phyloP scores from a whole-genome alignment of 2,113 vertebrate genomes.

The Zosterops lateralis region DNA sequence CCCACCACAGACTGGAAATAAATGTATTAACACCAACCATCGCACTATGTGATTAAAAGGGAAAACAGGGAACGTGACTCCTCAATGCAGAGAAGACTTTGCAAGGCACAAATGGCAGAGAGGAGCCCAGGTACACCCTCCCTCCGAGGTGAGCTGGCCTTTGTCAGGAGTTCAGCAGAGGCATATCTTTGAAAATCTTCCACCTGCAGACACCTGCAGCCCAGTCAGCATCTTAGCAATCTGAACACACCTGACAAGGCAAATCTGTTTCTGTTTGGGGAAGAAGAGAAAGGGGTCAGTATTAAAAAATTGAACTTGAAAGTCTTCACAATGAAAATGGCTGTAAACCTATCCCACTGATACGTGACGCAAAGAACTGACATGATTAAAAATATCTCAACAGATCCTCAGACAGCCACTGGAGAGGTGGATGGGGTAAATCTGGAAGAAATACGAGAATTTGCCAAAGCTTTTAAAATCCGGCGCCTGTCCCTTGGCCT shows the following conservation, averaged over 20 bases:
- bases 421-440: slow-evolving; percentile 99
- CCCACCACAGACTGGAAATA: background rate
- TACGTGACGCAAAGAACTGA: slow-evolving; percentile 22
- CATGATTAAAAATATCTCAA: slow-evolving; percentile 65
- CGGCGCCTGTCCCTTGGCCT: slow-evolving; percentile 97
- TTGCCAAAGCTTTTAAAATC: slow-evolving; percentile 99
- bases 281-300: background rate
- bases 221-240: background rate
- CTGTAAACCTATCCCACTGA: background rate
- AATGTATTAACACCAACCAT: background rate
- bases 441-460: slow-evolving; percentile 98
- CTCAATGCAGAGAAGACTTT: background rate
- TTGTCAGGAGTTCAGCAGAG: background rate
- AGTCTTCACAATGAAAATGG: background rate
- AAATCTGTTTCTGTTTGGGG: background rate
- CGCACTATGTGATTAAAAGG: background rate
- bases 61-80: background rate
- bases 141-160: background rate
- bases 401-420: slow-evolving; percentile 94
- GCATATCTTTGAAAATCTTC: background rate
- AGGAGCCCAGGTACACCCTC: background rate
- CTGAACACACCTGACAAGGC: background rate
- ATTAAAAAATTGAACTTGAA: background rate
- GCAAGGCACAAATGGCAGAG: background rate
- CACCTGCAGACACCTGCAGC: background rate